phyloP scores from a whole-genome alignment of 2,113 vertebrate genomes.

The Corydoras sp. region DNA sequence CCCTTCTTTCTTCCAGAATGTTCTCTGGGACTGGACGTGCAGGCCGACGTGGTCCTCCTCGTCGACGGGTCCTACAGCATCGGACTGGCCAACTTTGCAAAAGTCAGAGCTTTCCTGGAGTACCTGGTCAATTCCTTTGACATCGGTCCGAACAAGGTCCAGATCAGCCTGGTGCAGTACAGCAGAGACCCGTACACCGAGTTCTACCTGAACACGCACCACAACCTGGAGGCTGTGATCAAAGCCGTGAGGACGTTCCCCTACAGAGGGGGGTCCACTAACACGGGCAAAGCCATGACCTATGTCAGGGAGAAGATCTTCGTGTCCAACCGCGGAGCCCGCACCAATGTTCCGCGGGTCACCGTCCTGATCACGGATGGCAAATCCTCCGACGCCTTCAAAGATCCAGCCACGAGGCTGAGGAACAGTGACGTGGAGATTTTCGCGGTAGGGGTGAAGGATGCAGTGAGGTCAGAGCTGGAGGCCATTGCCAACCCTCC shows the following conservation, averaged over 20 bases:
- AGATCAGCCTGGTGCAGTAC: conserved; percentile 96
- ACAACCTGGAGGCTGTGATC: conserved; percentile 75
- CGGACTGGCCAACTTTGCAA: conserved; percentile 91
- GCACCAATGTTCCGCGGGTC: conserved; percentile 82
- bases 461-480: conserved; percentile 87
- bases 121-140: conserved; percentile 91
- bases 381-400: conserved; percentile 96
- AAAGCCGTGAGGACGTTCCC: conserved; percentile 88
- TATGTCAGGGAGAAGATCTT: conserved; percentile 91
- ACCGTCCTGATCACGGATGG: conserved; percentile 97
- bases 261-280: conserved; percentile 95
- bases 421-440: conserved; percentile 87
- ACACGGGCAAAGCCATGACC: conserved; percentile 94
- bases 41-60: conserved; percentile 92
- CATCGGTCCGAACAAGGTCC: conserved; percentile 83
- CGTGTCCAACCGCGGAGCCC: conserved; percentile 74
- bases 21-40: conserved; percentile 87
- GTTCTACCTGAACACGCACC: conserved; percentile 86
- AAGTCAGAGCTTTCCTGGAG: conserved; percentile 93
- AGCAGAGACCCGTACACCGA: conserved; percentile 92
- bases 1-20: conserved; percentile 73
- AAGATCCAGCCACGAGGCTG: conserved; percentile 80
- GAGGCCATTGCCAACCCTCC: conserved; percentile 90
- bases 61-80: conserved; percentile 98
- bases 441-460: conserved; percentile 96